These are phyloP conservation scores for Macaca nemestrina DNA, from an alignment of 2,113 vertebrate species.

Conservation along the genomic window DNA sequence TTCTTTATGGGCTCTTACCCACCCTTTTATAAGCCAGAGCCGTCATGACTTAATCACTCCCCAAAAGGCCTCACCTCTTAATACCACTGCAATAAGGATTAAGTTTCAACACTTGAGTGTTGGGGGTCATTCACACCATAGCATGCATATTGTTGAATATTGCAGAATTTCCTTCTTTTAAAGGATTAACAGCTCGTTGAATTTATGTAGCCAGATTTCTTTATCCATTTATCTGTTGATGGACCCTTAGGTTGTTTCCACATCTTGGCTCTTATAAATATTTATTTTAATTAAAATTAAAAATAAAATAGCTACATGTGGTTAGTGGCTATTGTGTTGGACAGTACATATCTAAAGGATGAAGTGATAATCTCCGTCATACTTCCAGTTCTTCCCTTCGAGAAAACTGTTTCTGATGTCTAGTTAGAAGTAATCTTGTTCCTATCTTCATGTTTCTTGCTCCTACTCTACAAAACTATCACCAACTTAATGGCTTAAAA, in stretches of 20 bases:
- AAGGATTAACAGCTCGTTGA: background rate
- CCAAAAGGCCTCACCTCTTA: background rate
- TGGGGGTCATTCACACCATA: background rate
- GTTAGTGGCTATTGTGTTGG: background rate
- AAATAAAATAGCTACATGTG: background rate
- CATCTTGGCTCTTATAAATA: background rate
- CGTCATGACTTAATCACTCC: background rate
- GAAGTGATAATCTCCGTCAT: background rate
- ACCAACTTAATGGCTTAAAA: background rate
- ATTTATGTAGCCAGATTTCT: background rate
- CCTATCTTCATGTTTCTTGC: background rate
- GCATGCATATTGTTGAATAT: background rate
- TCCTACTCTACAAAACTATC: background rate
- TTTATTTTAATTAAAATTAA: background rate
- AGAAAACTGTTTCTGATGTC: background rate
- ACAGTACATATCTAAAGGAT: background rate
- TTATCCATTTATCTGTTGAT: background rate
- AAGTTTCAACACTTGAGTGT: background rate
- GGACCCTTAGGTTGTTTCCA: background rate
- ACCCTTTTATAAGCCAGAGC: background rate
- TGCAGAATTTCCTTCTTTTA: background rate
- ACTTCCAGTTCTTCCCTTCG: background rate
- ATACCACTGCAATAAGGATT: background rate
- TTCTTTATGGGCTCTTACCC: too few species aligned
- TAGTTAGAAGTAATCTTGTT: background rate